Evolutionary conservation across 2,888 invertebrate species (phyloP).

Genomic region (Digitonthophagus gazella): DNA sequence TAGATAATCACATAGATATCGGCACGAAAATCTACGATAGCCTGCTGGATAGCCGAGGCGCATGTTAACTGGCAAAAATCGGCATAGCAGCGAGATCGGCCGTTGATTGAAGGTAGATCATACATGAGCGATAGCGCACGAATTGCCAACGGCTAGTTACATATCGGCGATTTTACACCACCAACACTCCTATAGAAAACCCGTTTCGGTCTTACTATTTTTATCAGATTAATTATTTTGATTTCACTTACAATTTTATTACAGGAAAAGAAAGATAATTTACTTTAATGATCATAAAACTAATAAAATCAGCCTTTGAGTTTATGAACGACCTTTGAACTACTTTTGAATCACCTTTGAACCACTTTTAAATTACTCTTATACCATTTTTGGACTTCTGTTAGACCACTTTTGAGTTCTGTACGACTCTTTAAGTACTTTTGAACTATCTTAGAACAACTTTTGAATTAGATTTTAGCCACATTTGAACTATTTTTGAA

Average conservation of each 20-base stretch:
- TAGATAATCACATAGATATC: constrained; percentile 30
- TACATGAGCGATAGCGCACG: constrained; percentile 43
- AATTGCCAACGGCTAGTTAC: constrained; percentile 40
- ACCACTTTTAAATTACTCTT: too few relatives aligned
- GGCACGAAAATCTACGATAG: constrained; percentile 29
- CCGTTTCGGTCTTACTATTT: background rate
- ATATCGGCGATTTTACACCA: constrained; percentile 31
- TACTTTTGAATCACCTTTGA: too few relatives aligned
- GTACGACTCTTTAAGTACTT: too few relatives aligned
- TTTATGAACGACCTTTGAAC: too few relatives aligned
- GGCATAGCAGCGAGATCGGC: constrained; percentile 26
- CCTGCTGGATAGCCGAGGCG: constrained; percentile 25
- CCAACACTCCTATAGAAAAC: background rate
- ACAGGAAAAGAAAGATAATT: too few relatives aligned
- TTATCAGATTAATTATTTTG: background rate
- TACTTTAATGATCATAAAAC: too few relatives aligned
- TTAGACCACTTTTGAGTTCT: too few relatives aligned
- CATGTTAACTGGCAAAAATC: constrained; percentile 29
- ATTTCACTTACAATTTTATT: background rate
- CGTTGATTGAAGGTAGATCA: constrained; percentile 41
- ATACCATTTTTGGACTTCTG: too few relatives aligned
- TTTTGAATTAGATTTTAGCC: too few relatives aligned
- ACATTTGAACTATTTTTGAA: too few relatives aligned
- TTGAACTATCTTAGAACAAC: too few relatives aligned
- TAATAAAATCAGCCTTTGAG: too few relatives aligned